Conservation (phyloP, 2,113 vertebrate species). For the Xiphophorus couchianus region DNA sequence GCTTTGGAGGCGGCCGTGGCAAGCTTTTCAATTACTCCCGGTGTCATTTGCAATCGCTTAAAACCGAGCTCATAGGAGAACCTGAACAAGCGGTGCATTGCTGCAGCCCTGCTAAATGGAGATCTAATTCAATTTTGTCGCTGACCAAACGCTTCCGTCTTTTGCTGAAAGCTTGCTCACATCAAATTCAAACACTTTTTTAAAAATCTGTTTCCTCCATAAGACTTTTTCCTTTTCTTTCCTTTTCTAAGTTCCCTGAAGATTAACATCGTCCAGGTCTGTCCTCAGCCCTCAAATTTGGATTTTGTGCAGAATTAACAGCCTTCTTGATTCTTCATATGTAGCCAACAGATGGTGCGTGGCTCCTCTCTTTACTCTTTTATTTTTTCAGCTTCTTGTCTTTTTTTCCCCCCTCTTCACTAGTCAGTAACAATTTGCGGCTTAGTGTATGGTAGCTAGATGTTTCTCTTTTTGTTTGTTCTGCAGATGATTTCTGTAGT, state of each 20-base stretch:
- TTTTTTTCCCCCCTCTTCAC: constrained; percentile 40
- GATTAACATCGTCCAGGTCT: constrained; percentile 12
- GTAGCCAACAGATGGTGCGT: constrained; percentile 70
- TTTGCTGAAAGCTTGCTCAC: constrained; percentile 44
- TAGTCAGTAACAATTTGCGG: constrained; percentile 53
- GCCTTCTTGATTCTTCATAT: constrained; percentile 51
- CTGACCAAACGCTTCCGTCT: constrained; percentile 50
- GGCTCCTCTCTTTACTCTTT: constrained; percentile 41
- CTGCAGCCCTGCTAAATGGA: constrained; percentile 55
- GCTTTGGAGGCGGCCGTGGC: constrained; percentile 31
- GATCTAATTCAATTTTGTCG: constrained; percentile 60
- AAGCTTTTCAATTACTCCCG: constrained; percentile 59
- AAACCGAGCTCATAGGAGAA: constrained; percentile 23
- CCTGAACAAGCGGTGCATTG: constrained; percentile 14
- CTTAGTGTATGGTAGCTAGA: constrained; percentile 44
- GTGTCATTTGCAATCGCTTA: constrained; percentile 51
- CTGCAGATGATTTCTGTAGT: constrained; percentile 61
- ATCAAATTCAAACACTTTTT: constrained; percentile 46
- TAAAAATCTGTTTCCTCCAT: constrained; percentile 32
- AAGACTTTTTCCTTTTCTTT: not conserved
- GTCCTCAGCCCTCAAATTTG: not conserved
- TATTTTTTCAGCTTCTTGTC: not conserved
- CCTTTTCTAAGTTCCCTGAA: constrained; percentile 32
- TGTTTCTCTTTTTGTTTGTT: constrained; percentile 59
- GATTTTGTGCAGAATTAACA: constrained; percentile 28